A percentile compares a stretch with the other conserved stretches of the same genome.
phyloP scores from a whole-genome alignment of 2,797 vertebrate species.

The Otolemur crassicaudatus region DNA sequence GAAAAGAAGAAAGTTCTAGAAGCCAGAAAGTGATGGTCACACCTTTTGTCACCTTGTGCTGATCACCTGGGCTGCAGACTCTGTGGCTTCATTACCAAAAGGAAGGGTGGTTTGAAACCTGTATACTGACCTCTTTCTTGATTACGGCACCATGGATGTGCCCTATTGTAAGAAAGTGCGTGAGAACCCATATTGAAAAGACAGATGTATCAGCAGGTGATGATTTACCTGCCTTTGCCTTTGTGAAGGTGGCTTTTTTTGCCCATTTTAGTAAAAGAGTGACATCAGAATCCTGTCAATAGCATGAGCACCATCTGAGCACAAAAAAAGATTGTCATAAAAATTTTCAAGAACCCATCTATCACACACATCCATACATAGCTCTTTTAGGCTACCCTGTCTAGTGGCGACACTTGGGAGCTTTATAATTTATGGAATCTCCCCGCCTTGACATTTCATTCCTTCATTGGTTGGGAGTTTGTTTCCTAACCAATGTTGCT shows the following conservation, averaged over 20 bases:
- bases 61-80: not conserved
- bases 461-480: not conserved
- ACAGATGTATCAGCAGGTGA: not conserved
- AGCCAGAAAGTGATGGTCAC: not conserved
- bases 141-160: not conserved
- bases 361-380: no score
- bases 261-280: not conserved
- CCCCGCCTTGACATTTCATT: constrained; percentile 7
- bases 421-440: not conserved
- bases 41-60: not conserved
- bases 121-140: not conserved
- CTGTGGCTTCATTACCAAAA: not conserved
- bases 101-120: not conserved
- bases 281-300: not conserved
- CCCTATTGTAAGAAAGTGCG: not conserved
- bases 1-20: not conserved
- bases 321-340: not conserved
- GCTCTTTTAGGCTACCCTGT: not conserved
- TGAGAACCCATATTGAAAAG: not conserved
- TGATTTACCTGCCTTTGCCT: not conserved
- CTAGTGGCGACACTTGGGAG: not conserved
- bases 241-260: not conserved
- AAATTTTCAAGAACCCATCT: not conserved
- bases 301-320: not conserved
- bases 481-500: not conserved